Evolutionary conservation across 2,888 invertebrate genomes (phyloP).

Genomic region (Helleia helle): DNA sequence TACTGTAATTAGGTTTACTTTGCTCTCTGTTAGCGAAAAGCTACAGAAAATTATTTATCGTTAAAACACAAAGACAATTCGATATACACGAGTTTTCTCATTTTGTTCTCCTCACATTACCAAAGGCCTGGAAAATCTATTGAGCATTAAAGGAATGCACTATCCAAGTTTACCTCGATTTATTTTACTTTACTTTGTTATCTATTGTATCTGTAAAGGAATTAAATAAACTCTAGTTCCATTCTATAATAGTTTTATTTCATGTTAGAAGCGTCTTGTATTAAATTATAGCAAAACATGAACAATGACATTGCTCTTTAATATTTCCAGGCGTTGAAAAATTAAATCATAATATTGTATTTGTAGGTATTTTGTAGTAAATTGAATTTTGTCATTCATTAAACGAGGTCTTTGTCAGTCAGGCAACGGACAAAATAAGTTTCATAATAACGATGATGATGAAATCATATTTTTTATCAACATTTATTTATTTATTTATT

Average conservation of each 20-base stretch:
- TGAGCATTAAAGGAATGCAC: not conserved
- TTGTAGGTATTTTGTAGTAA: too few species aligned
- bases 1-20: too few species aligned
- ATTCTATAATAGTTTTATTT: not conserved
- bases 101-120: not conserved
- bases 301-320: too few species aligned
- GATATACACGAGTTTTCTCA: not conserved
- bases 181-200: conserved; percentile 1
- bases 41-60: not conserved
- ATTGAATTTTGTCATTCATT: too few species aligned
- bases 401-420: too few species aligned
- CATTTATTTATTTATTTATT: too few species aligned
- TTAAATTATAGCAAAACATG: not conserved
- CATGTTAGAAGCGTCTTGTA: not conserved
- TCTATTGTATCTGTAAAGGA: not conserved
- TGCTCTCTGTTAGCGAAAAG: too few species aligned
- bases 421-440: too few species aligned
- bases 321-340: too few species aligned
- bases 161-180: not conserved
- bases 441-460: too few species aligned
- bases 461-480: too few species aligned
- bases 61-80: not conserved
- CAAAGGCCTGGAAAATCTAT: not conserved
- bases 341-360: too few species aligned
- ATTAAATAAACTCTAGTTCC: not conserved